phyloP scores from a whole-genome alignment of 2,888 invertebrate species.

The Agonum fuliginosum region DNA sequence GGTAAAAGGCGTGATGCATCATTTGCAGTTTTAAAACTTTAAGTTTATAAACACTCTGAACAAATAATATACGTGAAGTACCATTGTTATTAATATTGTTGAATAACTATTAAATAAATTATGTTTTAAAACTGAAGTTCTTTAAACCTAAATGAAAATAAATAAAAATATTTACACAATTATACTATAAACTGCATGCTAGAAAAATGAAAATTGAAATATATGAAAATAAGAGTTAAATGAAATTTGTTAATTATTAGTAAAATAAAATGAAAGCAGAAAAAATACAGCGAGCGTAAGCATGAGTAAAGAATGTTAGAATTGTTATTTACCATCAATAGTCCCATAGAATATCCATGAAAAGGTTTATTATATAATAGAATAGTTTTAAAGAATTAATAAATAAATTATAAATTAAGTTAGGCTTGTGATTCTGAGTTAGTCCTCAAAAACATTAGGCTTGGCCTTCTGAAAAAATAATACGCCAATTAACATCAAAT shows the following conservation, averaged over 20 bases:
- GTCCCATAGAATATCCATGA: conserved; percentile 51
- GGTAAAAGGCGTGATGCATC: too few relatives aligned
- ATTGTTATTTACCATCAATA: conserved; percentile 57
- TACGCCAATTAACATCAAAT: conserved; percentile 8
- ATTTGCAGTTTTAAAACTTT: too few relatives aligned
- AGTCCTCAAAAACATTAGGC: conserved; percentile 54
- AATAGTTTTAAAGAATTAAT: conserved; percentile 49
- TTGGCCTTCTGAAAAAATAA: conserved; percentile 58
- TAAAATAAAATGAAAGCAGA: background rate
- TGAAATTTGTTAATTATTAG: background rate
- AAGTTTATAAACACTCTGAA: too few relatives aligned
- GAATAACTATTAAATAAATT: too few relatives aligned
- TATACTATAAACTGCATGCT: background rate
- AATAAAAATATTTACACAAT: conserved; percentile 5
- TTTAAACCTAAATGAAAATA: too few relatives aligned
- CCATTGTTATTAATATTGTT: too few relatives aligned
- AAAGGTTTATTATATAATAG: conserved; percentile 42
- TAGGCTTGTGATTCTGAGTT: conserved; percentile 57
- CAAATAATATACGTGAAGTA: too few relatives aligned
- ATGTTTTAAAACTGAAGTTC: too few relatives aligned
- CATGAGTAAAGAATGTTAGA: conserved; percentile 36
- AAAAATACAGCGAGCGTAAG: conserved; percentile 16
- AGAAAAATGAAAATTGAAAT: background rate
- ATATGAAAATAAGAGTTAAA: conserved; percentile 3
- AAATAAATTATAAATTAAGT: conserved; percentile 46